phyloP scores from a whole-genome alignment of 2,113 vertebrate species.

The Siphamia tubifer region DNA sequence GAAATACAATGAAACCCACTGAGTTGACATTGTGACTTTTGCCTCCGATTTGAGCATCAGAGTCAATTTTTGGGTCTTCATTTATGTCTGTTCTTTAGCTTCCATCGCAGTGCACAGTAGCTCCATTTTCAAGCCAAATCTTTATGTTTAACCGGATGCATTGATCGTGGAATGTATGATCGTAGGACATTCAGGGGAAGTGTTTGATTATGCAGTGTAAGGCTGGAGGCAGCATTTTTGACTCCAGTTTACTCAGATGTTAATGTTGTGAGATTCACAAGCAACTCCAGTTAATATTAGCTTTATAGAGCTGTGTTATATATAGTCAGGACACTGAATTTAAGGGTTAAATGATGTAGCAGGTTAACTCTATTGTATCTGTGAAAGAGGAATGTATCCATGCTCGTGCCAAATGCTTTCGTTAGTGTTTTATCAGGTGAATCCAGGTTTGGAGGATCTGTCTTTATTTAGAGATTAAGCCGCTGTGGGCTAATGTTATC shows the following conservation, averaged over 20 bases:
- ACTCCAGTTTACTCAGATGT: background rate
- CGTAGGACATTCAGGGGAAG: constrained; percentile 41
- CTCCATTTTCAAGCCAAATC: constrained; percentile 3
- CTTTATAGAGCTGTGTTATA: constrained; percentile 9
- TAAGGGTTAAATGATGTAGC: background rate
- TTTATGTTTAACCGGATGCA: constrained; percentile 4
- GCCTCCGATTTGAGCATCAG: too few relatives aligned
- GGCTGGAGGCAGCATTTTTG: constrained; percentile 15
- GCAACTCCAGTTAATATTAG: background rate
- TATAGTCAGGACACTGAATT: background rate
- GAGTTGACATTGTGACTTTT: too few relatives aligned
- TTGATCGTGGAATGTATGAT: background rate
- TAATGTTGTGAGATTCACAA: too few relatives aligned
- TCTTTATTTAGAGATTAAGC: background rate
- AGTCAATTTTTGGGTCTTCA: too few relatives aligned
- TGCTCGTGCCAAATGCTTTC: constrained; percentile 22
- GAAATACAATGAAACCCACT: too few relatives aligned
- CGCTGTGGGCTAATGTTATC: background rate
- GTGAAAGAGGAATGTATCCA: background rate
- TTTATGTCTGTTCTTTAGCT: too few relatives aligned
- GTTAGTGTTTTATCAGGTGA: background rate
- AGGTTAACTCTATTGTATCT: background rate
- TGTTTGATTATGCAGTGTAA: constrained; percentile 36
- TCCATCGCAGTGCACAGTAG: constrained; percentile 13
- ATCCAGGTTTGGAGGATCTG: background rate